A percentile compares a stretch with the other conserved stretches of the same genome.
phyloP scores from a whole-genome alignment of 2,888 invertebrate species.

The Amiota communis region DNA sequence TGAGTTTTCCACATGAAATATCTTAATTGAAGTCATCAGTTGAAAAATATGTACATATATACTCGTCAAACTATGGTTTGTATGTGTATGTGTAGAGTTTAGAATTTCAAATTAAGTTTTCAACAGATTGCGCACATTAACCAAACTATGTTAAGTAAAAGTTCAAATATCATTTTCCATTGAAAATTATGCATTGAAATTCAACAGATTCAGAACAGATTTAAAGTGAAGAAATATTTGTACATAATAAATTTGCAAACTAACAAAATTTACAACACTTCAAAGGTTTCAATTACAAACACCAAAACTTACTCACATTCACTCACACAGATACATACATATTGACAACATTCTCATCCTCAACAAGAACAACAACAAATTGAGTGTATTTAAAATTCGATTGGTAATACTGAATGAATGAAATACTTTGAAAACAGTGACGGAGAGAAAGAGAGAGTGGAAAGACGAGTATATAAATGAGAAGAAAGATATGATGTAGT shows the following conservation, averaged over 20 bases:
- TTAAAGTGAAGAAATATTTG: neutral
- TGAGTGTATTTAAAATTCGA: neutral
- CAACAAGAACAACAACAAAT: slow-evolving; percentile 1
- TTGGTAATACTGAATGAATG: neutral
- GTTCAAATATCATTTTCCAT: neutral
- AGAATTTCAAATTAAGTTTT: neutral
- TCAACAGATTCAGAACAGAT: neutral
- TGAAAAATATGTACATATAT: neutral
- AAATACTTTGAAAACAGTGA: too few relatives aligned
- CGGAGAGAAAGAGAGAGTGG: too few relatives aligned
- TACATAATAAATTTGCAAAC: slow-evolving; percentile 45
- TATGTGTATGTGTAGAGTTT: neutral
- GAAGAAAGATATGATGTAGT: too few relatives aligned
- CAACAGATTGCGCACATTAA: neutral
- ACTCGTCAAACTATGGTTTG: neutral
- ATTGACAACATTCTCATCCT: neutral
- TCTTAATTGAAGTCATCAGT: neutral
- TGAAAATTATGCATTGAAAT: neutral
- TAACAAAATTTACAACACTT: slow-evolving; percentile 57
- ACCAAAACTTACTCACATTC: neutral
- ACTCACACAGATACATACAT: neutral
- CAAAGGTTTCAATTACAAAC: slow-evolving; percentile 62
- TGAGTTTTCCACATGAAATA: slow-evolving; percentile 19
- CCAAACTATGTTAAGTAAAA: slow-evolving; percentile 4
- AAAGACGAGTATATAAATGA: too few relatives aligned